These are phyloP conservation scores for Spea bombifrons DNA, from an alignment of 2,113 vertebrate species.

Conservation along the genomic window DNA sequence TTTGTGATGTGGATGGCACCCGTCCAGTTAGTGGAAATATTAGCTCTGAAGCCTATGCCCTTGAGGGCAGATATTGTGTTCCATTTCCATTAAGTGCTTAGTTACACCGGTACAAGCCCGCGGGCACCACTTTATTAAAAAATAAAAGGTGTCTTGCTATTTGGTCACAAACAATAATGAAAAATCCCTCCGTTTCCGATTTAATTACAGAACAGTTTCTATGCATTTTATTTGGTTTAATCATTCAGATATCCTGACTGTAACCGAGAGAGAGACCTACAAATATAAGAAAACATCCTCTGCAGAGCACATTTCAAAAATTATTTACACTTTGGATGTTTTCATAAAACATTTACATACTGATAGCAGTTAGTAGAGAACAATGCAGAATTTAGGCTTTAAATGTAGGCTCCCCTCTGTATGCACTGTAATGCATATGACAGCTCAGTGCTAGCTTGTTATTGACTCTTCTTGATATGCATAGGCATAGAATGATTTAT, in stretches of 20 bases:
- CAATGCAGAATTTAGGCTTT: no score
- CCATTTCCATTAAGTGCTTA: slow-evolving; percentile 43
- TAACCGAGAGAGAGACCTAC: not conserved
- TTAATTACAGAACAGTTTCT: slow-evolving; percentile 17
- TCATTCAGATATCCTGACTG: not conserved
- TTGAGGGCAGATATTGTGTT: slow-evolving; percentile 30
- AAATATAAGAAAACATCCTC: not conserved
- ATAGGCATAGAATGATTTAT: no score
- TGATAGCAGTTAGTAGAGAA: no score
- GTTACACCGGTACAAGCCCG: slow-evolving; percentile 27
- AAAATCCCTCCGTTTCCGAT: slow-evolving; percentile 17
- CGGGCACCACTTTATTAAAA: slow-evolving; percentile 39
- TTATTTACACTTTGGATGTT: no score
- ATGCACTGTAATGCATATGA: no score
- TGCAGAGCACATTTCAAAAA: no score
- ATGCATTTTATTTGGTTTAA: slow-evolving; percentile 1
- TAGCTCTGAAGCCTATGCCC: slow-evolving; percentile 15
- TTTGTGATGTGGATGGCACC: slow-evolving; percentile 1
- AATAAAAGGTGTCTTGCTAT: slow-evolving; percentile 37
- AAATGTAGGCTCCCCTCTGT: no score
- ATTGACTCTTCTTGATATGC: no score
- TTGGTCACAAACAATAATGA: slow-evolving; percentile 10
- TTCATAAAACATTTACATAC: no score
- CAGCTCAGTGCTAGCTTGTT: no score
- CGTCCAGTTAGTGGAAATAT: slow-evolving; percentile 17